These are phyloP conservation scores for Tenthredo mesomela DNA, from an alignment of 2,888 invertebrate species.

Conservation along the genomic window DNA sequence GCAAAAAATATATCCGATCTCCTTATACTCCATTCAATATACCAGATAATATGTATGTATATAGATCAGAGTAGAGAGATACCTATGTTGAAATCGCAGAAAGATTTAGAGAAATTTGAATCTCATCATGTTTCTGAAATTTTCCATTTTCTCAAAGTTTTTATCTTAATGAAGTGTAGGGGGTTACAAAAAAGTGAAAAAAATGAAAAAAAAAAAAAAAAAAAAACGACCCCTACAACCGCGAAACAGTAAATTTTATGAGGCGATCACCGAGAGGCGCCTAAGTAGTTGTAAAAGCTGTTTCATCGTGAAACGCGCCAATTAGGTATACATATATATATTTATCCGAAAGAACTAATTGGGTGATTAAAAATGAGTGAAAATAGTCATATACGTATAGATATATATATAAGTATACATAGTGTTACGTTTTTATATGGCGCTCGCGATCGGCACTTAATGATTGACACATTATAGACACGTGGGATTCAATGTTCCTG, in stretches of 20 bases:
- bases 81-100: not conserved
- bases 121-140: not conserved
- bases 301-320: conserved; percentile 6
- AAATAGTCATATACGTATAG: not conserved
- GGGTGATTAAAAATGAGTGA: conserved; percentile 10
- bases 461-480: not conserved
- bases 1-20: not conserved
- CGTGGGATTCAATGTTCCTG: not conserved
- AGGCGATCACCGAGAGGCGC: not conserved
- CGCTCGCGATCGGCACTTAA: not conserved
- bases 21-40: not conserved
- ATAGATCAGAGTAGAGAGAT: too few relatives aligned
- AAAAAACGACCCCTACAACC: not conserved
- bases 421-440: not conserved
- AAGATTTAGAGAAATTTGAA: not conserved
- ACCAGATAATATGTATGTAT: too few relatives aligned
- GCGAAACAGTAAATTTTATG: not conserved
- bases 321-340: not conserved
- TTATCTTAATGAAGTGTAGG: not conserved
- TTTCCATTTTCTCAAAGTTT: not conserved
- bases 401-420: not conserved
- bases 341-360: not conserved
- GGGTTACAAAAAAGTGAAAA: not conserved
- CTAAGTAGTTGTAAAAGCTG: conserved; percentile 6
- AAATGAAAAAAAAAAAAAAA: not conserved